Conservation (phyloP, 2,888 invertebrate species). For the Boloria euphrosyne region DNA sequence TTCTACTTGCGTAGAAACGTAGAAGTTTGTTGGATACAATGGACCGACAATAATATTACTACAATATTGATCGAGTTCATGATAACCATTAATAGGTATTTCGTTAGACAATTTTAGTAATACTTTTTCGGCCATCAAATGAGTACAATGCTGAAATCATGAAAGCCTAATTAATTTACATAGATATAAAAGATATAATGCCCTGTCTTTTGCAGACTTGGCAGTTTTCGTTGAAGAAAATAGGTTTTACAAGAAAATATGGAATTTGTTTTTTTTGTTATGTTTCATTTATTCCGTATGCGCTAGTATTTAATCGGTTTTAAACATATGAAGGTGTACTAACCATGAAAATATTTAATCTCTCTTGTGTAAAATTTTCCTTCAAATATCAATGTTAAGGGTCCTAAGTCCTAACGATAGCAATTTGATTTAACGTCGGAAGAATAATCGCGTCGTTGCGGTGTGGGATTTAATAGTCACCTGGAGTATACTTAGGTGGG, state of each 20-base stretch:
- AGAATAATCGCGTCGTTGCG: too few species aligned
- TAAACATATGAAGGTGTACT: too few species aligned
- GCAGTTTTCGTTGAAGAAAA: conserved; percentile 1
- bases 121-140: conserved; percentile 8
- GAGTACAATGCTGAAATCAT: conserved; percentile 14
- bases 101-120: conserved; percentile 12
- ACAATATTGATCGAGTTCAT: conserved; percentile 10
- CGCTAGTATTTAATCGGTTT: too few species aligned
- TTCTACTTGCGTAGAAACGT: conserved; percentile 4
- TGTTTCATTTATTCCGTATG: neutral
- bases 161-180: conserved; percentile 21
- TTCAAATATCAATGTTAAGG: too few species aligned
- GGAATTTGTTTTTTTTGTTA: neutral
- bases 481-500: too few species aligned
- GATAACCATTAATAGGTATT: conserved; percentile 7
- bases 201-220: conserved; percentile 13
- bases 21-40: neutral
- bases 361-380: too few species aligned
- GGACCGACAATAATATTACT: neutral
- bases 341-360: too few species aligned
- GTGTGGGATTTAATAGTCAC: too few species aligned
- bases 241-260: neutral
- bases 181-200: conserved; percentile 14
- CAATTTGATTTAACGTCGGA: too few species aligned
- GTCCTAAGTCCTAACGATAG: too few species aligned